These are phyloP conservation scores for Psittacula derbiana DNA, from an alignment of 2,797 vertebrate species.

Conservation along the genomic window DNA sequence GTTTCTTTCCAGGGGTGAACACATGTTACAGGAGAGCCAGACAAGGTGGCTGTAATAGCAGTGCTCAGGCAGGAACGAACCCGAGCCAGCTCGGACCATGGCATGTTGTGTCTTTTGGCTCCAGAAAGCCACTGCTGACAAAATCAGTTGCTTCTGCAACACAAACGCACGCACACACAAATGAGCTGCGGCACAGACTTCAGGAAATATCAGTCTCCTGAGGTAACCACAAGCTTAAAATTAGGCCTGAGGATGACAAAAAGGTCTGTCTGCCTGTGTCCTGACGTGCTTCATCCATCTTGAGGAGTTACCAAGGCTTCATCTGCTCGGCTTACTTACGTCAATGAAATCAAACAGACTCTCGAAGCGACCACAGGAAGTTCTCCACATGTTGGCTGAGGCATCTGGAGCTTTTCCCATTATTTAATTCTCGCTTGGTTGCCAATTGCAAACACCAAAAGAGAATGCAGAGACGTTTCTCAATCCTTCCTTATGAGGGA, in stretches of 20 bases:
- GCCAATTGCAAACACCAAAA: constrained; percentile 51
- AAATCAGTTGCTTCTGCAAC: constrained; percentile 51
- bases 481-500: constrained; percentile 28
- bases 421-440: constrained; percentile 23
- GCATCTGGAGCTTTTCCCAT: constrained; percentile 54
- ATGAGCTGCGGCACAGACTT: constrained; percentile 52
- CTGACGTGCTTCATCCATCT: constrained; percentile 10
- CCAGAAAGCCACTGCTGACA: constrained; percentile 44
- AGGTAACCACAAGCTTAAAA: constrained; percentile 64
- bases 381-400: constrained; percentile 9
- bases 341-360: constrained; percentile 39
- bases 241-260: constrained; percentile 44
- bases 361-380: constrained; percentile 38
- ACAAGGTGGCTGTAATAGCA: constrained; percentile 36
- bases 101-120: constrained; percentile 58
- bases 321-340: background rate
- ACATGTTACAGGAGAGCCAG: constrained; percentile 29
- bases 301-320: constrained; percentile 9
- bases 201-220: constrained; percentile 70
- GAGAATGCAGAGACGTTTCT: constrained; percentile 52
- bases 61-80: constrained; percentile 31
- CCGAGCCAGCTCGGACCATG: constrained; percentile 41
- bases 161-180: background rate
- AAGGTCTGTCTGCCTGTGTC: constrained; percentile 17
- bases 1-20: constrained; percentile 13